Evolutionary conservation across 2,888 invertebrate genomes (phyloP).

Genomic region (Eucriotettix oculatus): DNA sequence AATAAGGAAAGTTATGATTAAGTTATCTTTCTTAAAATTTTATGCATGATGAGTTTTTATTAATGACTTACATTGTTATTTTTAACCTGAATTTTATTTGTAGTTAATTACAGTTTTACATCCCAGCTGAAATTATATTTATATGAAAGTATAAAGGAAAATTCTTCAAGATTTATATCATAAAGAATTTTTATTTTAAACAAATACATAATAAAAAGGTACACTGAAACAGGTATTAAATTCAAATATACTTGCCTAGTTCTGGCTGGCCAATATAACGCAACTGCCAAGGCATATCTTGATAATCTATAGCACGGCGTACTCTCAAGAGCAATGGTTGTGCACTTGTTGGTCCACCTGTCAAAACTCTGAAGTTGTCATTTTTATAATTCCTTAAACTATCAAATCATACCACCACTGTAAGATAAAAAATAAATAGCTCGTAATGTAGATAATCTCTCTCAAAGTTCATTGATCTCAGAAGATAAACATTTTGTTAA

Average conservation of each 20-base stretch:
- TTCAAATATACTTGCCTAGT: constrained; percentile 29
- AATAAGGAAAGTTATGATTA: too few relatives aligned
- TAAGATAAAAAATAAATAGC: neutral
- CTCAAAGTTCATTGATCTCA: too few relatives aligned
- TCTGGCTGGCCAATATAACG: constrained; percentile 86
- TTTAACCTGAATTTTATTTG: too few relatives aligned
- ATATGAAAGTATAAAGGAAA: too few relatives aligned
- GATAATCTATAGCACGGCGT: constrained; percentile 64
- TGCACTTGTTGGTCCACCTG: constrained; percentile 9
- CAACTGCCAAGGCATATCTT: constrained; percentile 75
- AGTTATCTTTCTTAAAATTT: too few relatives aligned
- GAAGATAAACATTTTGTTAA: too few relatives aligned
- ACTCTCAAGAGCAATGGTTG: constrained; percentile 46
- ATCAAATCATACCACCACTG: neutral
- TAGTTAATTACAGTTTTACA: too few relatives aligned
- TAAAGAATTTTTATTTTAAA: too few relatives aligned
- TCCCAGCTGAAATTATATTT: too few relatives aligned
- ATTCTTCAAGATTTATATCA: too few relatives aligned
- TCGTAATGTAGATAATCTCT: neutral
- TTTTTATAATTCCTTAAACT: neutral
- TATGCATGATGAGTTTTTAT: too few relatives aligned
- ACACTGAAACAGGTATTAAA: neutral
- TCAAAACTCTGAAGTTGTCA: neutral
- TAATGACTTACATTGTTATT: too few relatives aligned
- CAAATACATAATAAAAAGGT: neutral